These are phyloP conservation scores for Scarus forsteni DNA, from an alignment of 2,797 vertebrate genomes.

Conservation along the genomic window DNA sequence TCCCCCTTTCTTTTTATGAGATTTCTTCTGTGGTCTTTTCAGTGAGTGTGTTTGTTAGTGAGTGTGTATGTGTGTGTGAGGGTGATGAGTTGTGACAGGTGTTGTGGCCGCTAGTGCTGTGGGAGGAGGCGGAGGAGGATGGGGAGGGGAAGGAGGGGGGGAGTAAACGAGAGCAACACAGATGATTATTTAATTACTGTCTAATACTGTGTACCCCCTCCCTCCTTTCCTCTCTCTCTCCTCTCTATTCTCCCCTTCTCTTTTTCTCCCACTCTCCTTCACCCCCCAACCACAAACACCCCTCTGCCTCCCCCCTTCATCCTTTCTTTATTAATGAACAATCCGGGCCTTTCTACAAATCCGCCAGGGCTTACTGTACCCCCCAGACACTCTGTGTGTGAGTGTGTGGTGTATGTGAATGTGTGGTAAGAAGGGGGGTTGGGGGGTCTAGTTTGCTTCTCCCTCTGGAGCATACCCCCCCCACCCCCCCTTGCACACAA, in stretches of 20 bases:
- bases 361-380: conserved; percentile 74
- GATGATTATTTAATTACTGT: conserved; percentile 96
- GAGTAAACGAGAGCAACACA: conserved; percentile 90
- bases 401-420: conserved; percentile 36
- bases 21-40: conserved; percentile 44
- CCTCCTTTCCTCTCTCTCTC: conserved; percentile 29
- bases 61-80: conserved; percentile 77
- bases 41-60: conserved; percentile 20
- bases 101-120: conserved; percentile 89
- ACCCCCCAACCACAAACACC: conserved; percentile 22
- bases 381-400: conserved; percentile 57
- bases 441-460: conserved; percentile 45
- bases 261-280: conserved; percentile 25
- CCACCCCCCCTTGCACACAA: background rate
- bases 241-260: conserved; percentile 22
- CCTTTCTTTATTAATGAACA: conserved; percentile 86
- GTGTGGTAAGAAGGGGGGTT: conserved; percentile 6
- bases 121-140: conserved; percentile 84
- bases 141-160: conserved; percentile 82
- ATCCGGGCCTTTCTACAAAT: conserved; percentile 81
- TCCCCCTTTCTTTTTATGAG: too few species aligned
- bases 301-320: conserved; percentile 63
- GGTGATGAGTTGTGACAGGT: conserved; percentile 93
- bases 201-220: conserved; percentile 85
- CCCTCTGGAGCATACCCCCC: conserved; percentile 39